phyloP scores from a whole-genome alignment of 1,140 invertebrate genomes.

The Lepidostoma basale region DNA sequence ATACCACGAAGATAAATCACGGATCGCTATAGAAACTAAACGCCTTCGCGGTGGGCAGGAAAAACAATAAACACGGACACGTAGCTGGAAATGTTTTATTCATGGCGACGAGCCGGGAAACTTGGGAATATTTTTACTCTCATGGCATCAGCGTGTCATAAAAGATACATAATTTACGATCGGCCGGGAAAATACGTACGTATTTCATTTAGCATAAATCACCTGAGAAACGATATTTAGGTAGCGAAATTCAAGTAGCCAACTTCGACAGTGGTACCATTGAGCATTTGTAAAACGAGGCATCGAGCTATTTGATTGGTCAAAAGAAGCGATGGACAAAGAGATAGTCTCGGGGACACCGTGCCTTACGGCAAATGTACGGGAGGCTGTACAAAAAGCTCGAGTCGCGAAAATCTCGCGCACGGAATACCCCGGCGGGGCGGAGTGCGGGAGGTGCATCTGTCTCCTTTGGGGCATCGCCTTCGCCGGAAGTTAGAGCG shows the following conservation, averaged over 20 bases:
- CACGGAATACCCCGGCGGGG: background rate
- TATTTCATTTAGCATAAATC: no score
- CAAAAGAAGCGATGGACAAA: constrained; percentile 12
- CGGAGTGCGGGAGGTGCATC: background rate
- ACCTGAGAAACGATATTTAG: no score
- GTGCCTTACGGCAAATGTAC: constrained; percentile 14
- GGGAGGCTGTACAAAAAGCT: constrained; percentile 16
- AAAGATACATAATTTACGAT: no score
- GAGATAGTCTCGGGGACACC: constrained; percentile 10
- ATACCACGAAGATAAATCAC: background rate
- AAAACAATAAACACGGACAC: background rate
- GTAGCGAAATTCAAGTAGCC: no score
- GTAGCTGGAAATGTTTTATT: constrained; percentile 6
- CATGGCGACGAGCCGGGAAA: background rate
- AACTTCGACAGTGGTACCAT: no score
- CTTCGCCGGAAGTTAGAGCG: constrained; percentile 28
- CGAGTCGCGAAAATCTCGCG: constrained; percentile 21
- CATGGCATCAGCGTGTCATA: no score
- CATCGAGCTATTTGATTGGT: background rate
- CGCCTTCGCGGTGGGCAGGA: background rate
- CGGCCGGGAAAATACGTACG: no score
- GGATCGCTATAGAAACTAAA: background rate
- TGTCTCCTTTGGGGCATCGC: constrained; percentile 9
- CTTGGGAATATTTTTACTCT: constrained; percentile 10
- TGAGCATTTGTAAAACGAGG: background rate